Evolutionary conservation across 30 jellyfish, hydroid and myxozoan species (phyloP).

Genomic region (Rhopilema esculentum): DNA sequence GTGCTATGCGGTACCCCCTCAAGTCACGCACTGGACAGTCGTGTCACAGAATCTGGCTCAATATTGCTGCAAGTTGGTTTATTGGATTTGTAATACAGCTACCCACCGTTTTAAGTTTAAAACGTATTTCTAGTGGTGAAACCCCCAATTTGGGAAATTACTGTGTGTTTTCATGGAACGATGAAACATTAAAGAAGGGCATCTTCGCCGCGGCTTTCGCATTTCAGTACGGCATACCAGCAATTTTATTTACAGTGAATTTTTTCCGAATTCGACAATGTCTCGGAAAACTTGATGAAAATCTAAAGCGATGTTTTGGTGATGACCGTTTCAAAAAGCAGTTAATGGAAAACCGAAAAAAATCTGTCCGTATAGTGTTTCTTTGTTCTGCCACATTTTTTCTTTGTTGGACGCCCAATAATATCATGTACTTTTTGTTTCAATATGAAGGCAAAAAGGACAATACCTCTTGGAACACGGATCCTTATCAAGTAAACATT

Average conservation of each 20-base stretch:
- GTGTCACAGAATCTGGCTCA: not conserved
- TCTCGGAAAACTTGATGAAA: slow-evolving; percentile 27
- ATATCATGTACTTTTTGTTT: slow-evolving; percentile 63
- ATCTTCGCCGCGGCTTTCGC: slow-evolving; percentile 53
- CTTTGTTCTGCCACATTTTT: slow-evolving; percentile 67
- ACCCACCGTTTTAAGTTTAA: slow-evolving; percentile 74
- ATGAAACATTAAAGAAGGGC: not conserved
- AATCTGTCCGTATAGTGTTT: slow-evolving; percentile 63
- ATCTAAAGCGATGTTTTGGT: slow-evolving; percentile 24
- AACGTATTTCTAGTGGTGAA: not conserved
- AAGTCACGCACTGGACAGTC: not conserved
- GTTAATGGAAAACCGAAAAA: slow-evolving; percentile 30
- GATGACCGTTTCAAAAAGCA: not conserved
- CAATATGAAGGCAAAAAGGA: slow-evolving; percentile 37
- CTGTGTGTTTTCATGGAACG: slow-evolving; percentile 55
- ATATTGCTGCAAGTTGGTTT: slow-evolving; percentile 29
- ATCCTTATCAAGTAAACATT: slow-evolving; percentile 66
- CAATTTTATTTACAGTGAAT: slow-evolving; percentile 24
- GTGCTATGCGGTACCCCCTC: slow-evolving; percentile 74
- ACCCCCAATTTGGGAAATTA: slow-evolving; percentile 57
- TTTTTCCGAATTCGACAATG: slow-evolving; percentile 56
- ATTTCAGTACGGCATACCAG: slow-evolving; percentile 68
- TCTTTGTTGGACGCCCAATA: slow-evolving; percentile 85
- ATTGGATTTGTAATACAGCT: slow-evolving; percentile 50
- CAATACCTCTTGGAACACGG: slow-evolving; percentile 73